Evolutionary conservation across 2,113 vertebrate genomes (phyloP).

Genomic region (Bubalus kerabau): DNA sequence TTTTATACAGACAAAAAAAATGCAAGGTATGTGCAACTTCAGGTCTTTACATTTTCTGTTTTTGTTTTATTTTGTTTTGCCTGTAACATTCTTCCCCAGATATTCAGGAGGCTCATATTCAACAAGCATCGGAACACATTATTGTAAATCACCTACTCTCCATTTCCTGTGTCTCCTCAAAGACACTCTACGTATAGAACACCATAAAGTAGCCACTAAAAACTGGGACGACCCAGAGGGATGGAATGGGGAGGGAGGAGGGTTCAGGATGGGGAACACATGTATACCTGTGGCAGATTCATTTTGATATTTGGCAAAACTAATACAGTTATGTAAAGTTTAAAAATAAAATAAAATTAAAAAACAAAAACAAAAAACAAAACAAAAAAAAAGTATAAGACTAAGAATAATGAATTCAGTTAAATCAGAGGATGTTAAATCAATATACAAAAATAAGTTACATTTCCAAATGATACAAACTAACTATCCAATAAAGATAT

Average conservation of each 20-base stretch:
- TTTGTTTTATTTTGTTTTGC: not conserved
- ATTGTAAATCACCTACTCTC: not conserved
- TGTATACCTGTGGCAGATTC: too few relatives aligned
- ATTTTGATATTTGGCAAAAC: too few relatives aligned
- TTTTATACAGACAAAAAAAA: not conserved
- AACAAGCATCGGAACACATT: not conserved
- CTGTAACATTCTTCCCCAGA: not conserved
- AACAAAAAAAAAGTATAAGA: not conserved
- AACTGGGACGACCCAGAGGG: too few relatives aligned
- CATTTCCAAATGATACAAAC: too few relatives aligned
- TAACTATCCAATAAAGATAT: too few relatives aligned
- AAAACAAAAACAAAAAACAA: too few relatives aligned
- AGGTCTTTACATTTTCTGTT: not conserved
- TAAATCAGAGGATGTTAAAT: too few relatives aligned
- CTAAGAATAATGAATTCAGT: not conserved
- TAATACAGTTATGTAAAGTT: too few relatives aligned
- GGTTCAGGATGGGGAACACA: too few relatives aligned
- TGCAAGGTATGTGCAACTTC: not conserved
- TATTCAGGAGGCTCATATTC: not conserved
- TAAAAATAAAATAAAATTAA: too few relatives aligned
- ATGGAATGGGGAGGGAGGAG: too few relatives aligned
- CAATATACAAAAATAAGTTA: too few relatives aligned
- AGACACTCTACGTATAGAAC: not conserved
- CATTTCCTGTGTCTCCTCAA: not conserved
- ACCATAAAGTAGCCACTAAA: not conserved